Conservation (phyloP, 2,797 vertebrate genomes). For the Channallabes apus region DNA sequence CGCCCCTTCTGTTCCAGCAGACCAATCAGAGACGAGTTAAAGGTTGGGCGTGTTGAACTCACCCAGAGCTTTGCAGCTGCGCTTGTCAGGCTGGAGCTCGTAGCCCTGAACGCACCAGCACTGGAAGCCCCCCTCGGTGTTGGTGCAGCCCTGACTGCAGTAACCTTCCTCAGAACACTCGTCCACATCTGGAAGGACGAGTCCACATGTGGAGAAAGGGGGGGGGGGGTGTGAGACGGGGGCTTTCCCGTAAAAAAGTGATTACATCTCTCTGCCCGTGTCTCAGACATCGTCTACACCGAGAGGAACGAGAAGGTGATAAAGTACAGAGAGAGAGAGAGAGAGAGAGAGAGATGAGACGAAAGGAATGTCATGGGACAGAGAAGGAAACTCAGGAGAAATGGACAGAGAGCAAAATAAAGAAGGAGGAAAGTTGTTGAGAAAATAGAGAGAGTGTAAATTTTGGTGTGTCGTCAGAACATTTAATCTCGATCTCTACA, state of each 20-base stretch:
- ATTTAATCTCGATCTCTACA: background rate
- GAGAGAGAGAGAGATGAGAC: too few species aligned
- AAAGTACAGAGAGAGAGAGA: background rate
- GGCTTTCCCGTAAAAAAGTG: background rate
- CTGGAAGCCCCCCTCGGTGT: conserved; percentile 92
- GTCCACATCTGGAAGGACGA: conserved; percentile 88
- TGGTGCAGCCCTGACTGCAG: conserved; percentile 98
- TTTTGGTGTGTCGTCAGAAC: too few species aligned
- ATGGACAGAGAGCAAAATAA: too few species aligned
- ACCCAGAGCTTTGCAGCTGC: conserved; percentile 98
- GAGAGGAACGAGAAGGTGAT: background rate
- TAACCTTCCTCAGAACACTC: conserved; percentile 97
- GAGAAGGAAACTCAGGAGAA: background rate
- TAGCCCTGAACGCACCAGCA: conserved; percentile 98
- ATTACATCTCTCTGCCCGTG: background rate
- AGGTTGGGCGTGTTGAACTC: conserved; percentile 63
- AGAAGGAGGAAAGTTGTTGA: background rate
- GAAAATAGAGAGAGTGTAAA: too few species aligned
- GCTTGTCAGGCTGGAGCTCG: conserved; percentile 92
- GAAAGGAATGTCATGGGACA: too few species aligned
- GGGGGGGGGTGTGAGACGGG: background rate
- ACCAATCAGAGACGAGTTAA: background rate
- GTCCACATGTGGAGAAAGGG: conserved; percentile 20
- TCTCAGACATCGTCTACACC: background rate
- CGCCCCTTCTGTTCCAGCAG: background rate